Conservation (phyloP, 2,888 invertebrate genomes). For the Heliconius ethilla region DNA sequence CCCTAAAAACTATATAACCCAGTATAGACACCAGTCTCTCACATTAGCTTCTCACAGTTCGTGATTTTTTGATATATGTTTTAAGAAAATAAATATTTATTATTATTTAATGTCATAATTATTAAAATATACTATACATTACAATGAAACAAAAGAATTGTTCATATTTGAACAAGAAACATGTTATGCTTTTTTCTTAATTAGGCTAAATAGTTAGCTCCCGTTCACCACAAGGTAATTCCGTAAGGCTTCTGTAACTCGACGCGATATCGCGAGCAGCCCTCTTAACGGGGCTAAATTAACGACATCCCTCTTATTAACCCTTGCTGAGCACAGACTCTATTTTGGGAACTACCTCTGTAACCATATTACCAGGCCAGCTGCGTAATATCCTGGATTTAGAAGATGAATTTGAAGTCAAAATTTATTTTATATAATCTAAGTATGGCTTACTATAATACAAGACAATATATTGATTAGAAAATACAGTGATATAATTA, state of each 20-base stretch:
- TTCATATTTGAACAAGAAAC: conserved; percentile 5
- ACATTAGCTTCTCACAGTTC: too few species aligned
- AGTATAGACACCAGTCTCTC: too few species aligned
- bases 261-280: conserved; percentile 58
- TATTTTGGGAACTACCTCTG: conserved; percentile 63
- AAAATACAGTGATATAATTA: too few species aligned
- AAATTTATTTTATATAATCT: conserved; percentile 3
- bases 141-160: neutral
- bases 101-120: too few species aligned
- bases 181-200: conserved; percentile 60
- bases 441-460: neutral
- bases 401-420: conserved; percentile 28
- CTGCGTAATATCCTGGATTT: conserved; percentile 44
- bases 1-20: too few species aligned
- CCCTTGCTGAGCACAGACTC: conserved; percentile 63
- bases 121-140: neutral
- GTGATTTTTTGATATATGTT: too few species aligned
- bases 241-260: conserved; percentile 63
- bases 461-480: neutral
- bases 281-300: conserved; percentile 65
- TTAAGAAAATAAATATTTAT: too few species aligned
- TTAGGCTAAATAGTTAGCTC: conserved; percentile 74
- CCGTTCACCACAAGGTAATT: conserved; percentile 64
- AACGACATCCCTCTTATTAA: conserved; percentile 73
- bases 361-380: conserved; percentile 56